These are phyloP conservation scores for Cyprinella venusta DNA, from an alignment of 2,797 vertebrate species.

Conservation along the genomic window DNA sequence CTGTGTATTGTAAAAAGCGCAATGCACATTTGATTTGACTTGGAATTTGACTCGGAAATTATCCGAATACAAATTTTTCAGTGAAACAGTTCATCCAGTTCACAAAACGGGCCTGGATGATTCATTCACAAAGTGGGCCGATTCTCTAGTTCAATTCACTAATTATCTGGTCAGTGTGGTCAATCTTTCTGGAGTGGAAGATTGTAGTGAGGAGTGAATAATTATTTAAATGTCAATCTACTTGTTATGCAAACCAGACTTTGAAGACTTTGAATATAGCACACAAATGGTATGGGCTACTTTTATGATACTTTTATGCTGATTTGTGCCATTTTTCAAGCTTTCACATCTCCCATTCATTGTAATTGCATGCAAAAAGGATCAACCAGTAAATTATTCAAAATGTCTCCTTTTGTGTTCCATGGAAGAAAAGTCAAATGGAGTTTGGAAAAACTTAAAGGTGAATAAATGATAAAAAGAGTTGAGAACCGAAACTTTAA, in stretches of 20 bases:
- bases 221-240: background rate
- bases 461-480: slow-evolving; percentile 2
- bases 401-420: background rate
- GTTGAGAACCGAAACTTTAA: slow-evolving; percentile 4
- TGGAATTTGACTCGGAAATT: background rate
- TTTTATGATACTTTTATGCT: background rate
- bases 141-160: background rate
- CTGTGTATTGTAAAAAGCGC: background rate
- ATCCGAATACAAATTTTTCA: background rate
- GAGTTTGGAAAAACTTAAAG: background rate
- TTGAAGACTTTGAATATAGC: background rate
- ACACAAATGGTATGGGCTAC: background rate
- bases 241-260: background rate
- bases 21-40: background rate
- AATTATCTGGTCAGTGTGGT: background rate
- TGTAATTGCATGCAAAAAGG: slow-evolving; percentile 3
- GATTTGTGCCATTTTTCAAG: background rate
- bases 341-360: background rate
- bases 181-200: background rate
- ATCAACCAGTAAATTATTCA: background rate
- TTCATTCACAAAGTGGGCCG: background rate
- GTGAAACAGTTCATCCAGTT: background rate
- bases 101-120: background rate
- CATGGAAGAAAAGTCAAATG: background rate
- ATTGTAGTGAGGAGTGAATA: background rate